Evolutionary conservation across 2,888 invertebrate species (phyloP).

Genomic region (Cerastis leucographa): DNA sequence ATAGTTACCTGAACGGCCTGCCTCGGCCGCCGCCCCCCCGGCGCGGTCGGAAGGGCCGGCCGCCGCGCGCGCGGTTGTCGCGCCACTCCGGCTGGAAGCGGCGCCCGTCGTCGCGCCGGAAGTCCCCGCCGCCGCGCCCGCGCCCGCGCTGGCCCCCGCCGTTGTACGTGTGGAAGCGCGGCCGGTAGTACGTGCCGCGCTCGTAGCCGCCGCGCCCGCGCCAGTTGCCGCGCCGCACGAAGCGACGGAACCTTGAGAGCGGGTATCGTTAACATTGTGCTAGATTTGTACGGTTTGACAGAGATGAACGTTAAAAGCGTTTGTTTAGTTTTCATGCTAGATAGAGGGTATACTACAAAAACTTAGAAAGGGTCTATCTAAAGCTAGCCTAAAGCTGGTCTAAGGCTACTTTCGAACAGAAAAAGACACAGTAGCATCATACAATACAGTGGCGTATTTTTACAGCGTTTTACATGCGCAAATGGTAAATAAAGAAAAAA

Average conservation of each 20-base stretch:
- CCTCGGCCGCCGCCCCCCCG: slow-evolving; percentile 85
- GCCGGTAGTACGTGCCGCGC: slow-evolving; percentile 95
- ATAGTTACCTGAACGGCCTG: slow-evolving; percentile 84
- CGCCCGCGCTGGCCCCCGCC: slow-evolving; percentile 90
- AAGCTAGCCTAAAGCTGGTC: not conserved
- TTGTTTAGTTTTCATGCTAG: slow-evolving; percentile 42
- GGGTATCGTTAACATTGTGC: slow-evolving; percentile 17
- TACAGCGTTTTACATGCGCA: slow-evolving; percentile 18
- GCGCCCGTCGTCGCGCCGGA: slow-evolving; percentile 82
- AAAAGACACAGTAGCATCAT: slow-evolving; percentile 1
- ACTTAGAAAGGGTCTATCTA: not conserved
- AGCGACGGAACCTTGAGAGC: slow-evolving; percentile 78
- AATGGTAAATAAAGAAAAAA: not conserved
- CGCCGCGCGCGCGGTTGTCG: slow-evolving; percentile 82
- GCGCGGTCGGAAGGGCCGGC: slow-evolving; percentile 84
- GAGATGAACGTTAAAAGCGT: slow-evolving; percentile 34
- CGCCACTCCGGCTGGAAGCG: slow-evolving; percentile 81
- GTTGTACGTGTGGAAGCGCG: slow-evolving; percentile 93
- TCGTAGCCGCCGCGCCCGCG: slow-evolving; percentile 92
- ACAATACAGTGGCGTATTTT: slow-evolving; percentile 4
- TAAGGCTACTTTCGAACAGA: not conserved
- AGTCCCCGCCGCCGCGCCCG: slow-evolving; percentile 85
- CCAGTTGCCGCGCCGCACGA: slow-evolving; percentile 89
- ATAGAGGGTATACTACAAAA: slow-evolving; percentile 38
- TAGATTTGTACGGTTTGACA: not conserved